Evolutionary conservation across 1,140 invertebrate genomes (phyloP).

Genomic region (Eumeta japonica): DNA sequence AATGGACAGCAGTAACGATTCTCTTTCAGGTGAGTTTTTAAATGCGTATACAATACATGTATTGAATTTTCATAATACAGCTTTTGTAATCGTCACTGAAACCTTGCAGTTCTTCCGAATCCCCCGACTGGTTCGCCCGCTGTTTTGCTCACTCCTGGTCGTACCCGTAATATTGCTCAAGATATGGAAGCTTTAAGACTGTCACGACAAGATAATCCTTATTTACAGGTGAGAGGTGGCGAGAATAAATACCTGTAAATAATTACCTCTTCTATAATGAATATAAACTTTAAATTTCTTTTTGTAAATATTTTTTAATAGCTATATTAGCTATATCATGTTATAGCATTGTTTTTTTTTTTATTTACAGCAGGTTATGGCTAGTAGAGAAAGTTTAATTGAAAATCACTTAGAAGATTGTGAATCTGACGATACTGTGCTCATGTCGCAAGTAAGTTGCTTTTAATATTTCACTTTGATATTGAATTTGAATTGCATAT

Average conservation of each 20-base stretch:
- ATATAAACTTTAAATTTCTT: slow-evolving; percentile 1
- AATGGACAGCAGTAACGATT: slow-evolving; percentile 47
- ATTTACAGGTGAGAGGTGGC: slow-evolving; percentile 69
- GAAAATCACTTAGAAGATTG: slow-evolving; percentile 68
- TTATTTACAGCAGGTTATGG: slow-evolving; percentile 68
- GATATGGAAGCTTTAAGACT: slow-evolving; percentile 79
- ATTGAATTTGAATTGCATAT: neutral
- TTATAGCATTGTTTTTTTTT: slow-evolving; percentile 1
- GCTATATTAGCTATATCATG: neutral
- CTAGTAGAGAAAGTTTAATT: slow-evolving; percentile 72
- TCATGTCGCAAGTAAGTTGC: slow-evolving; percentile 65
- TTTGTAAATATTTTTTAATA: too few relatives aligned
- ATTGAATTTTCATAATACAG: too few relatives aligned
- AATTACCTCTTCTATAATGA: slow-evolving; percentile 5
- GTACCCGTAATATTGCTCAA: slow-evolving; percentile 75
- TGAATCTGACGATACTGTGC: slow-evolving; percentile 72
- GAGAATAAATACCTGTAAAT: too few relatives aligned
- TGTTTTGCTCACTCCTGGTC: slow-evolving; percentile 69
- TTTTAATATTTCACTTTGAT: slow-evolving; percentile 2
- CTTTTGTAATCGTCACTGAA: too few relatives aligned
- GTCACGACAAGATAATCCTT: slow-evolving; percentile 80
- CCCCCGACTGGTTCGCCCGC: slow-evolving; percentile 54
- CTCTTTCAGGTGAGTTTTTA: slow-evolving; percentile 31
- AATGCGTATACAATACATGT: neutral
- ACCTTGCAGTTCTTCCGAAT: slow-evolving; percentile 17